phyloP scores from a whole-genome alignment of 1,140 invertebrate genomes.

The Cardiocondyla obscurior region DNA sequence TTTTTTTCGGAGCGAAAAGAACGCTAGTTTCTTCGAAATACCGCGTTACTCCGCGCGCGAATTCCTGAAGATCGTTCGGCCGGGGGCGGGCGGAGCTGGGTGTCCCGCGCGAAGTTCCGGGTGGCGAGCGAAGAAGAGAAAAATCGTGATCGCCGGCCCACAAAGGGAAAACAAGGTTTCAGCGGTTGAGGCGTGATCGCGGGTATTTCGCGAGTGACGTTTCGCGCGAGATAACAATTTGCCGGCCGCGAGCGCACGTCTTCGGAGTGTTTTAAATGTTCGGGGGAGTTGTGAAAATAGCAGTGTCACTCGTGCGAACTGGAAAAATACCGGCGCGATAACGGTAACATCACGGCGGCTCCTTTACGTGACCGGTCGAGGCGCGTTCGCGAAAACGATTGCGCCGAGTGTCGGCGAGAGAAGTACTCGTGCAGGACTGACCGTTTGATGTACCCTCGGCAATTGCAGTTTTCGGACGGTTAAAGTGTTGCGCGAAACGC shows the following conservation, averaged over 20 bases:
- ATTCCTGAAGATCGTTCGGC: slow-evolving; percentile 7
- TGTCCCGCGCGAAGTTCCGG: neutral
- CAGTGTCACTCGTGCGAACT: neutral
- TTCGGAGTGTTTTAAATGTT: neutral
- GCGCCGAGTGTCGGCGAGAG: slow-evolving; percentile 10
- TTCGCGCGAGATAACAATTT: neutral
- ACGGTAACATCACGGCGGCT: slow-evolving; percentile 16
- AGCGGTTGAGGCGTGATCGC: neutral
- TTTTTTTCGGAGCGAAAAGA: neutral
- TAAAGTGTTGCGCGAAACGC: slow-evolving; percentile 1
- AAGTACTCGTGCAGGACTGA: neutral
- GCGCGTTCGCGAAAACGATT: slow-evolving; percentile 36
- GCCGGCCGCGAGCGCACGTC: neutral
- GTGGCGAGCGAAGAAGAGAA: neutral
- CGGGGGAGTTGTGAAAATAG: neutral
- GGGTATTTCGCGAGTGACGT: neutral
- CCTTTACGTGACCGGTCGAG: slow-evolving; percentile 29
- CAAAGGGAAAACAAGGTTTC: neutral
- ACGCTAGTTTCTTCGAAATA: neutral
- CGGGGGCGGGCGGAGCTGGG: neutral
- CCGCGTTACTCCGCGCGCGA: neutral
- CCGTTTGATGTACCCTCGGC: slow-evolving; percentile 16
- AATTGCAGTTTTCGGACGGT: slow-evolving; percentile 18
- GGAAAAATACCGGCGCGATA: slow-evolving; percentile 35
- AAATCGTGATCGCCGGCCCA: neutral